Evolutionary conservation across 64 coral and sea anemone genomes (phyloP).

Genomic region (Astreopora myriophthalma): DNA sequence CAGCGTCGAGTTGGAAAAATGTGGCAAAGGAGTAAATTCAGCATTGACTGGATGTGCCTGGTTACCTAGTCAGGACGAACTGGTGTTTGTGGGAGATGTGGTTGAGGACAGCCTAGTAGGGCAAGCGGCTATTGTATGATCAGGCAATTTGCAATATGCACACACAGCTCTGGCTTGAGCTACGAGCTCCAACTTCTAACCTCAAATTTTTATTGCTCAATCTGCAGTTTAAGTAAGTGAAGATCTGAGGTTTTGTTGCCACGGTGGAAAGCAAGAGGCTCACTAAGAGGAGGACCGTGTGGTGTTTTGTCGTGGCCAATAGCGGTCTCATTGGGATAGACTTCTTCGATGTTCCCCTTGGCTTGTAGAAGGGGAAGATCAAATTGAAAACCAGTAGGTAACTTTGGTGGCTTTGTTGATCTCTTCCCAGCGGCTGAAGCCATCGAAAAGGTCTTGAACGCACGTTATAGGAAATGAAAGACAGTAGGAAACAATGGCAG

Average conservation of each 20-base stretch:
- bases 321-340: not conserved
- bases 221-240: not conserved
- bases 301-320: not conserved
- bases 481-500: no score
- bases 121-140: conserved; percentile 23
- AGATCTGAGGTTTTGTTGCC: not conserved
- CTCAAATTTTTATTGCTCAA: not conserved
- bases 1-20: not conserved
- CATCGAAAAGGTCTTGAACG: not conserved
- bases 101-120: not conserved
- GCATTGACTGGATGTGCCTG: not conserved
- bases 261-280: not conserved
- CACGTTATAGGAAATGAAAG: no score
- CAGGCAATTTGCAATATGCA: conserved; percentile 7
- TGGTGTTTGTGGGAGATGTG: not conserved
- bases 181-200: not conserved
- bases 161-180: not conserved
- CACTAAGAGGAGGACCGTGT: not conserved
- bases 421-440: not conserved
- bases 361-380: not conserved
- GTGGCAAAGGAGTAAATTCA: not conserved
- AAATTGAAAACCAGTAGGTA: not conserved
- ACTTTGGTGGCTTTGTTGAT: not conserved
- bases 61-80: not conserved
- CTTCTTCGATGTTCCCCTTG: not conserved